Evolutionary conservation across 2,888 invertebrate genomes (phyloP), one percentile per base, ranked within the genome.

Genomic region (Eupelmus urozonus): DNA sequence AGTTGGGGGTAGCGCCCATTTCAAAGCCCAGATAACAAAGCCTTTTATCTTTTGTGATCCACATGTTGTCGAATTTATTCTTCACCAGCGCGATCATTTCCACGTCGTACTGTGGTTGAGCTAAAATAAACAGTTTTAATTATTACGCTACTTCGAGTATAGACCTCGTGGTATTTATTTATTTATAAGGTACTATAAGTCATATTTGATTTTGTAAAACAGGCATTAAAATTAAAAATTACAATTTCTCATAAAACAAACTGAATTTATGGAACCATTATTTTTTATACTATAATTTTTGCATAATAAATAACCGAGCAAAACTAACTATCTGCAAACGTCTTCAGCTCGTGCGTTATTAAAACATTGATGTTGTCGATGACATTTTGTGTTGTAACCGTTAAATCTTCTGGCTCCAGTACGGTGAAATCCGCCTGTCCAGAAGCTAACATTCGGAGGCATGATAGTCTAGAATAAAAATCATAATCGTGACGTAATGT

Each of bases 21-120:
- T 95, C 95, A 65, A 93, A 93, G 1, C 96, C 96, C 0, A 97
- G 95, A 88, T 97, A 96, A 86, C 97, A 98, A 13, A 96, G 93
- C 45, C 92, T 93, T 70, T 93, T 94, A 45, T 94, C 94, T 75
- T 91, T 90, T 42, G 97, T 90, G 81, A 94, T 91, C 86, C 92
- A 88, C 82, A 92, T 90, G 2, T 92, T 92, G 66, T 92, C 92
- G 63, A 95, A 93, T 63, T 91, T 90, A 79, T 93, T 92, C 57
- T 92, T 91, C 16, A 95, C 93, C 0, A 96, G 91, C 0, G 93
- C 94, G 0, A 94, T 93, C 63, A 94, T 91, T 87, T 93, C 92
- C 18, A 82, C 81, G 23, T 76, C 81, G 25, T 81, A 75, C 45
- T 82, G 81, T 0, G 66, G 63, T n/a, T 69, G 25, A 13, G 34